Base-by-base conservation (phyloP, 2,888 invertebrate species). In the Nomada lathburiana region DNA sequence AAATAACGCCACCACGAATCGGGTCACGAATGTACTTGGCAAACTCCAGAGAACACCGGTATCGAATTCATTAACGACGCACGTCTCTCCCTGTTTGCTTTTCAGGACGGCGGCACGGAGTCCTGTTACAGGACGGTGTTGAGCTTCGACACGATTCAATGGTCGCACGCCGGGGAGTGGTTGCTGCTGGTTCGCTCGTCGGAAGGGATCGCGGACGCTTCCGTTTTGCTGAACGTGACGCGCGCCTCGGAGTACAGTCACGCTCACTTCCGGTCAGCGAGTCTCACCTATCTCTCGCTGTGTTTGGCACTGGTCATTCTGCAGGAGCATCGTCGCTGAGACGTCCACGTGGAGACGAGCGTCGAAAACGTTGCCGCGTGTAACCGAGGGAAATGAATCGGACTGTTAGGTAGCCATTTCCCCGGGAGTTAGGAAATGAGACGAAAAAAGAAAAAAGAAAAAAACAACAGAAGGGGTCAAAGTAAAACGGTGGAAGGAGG, bases 101-200 rank as follows among this genome's bases (percentile, higher is more conserved):
- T 95, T 47, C 94, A 96, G 96, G 95, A 95, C 89, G 94, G 95
- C 44, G 94, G 95, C 84, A 95, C 95, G 83, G 94, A 95, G 68
- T 94, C 95, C 88, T 96, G 96, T 93, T 95, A 95, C 92, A 94
- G 95, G 92, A 95, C 96, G 79, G 94, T 95, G 77, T 93, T 96
- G 86, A 95, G 95, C 85, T 95, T 96, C 87, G 94, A 95, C 65
- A 94, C 94, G 88, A 95, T 96, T 64, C 94, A 95, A 73, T 94
- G 94, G 77, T 94, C 94, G 53, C 96, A 96, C 92, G 94, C 95
- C 18, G 96, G 96, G 42, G 96, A 96, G 92, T 96, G 96, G 94
- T 94, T 95, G 84, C 94, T 96, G 85, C 93, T 96, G 82, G 96
- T 96, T 47, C 95, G 95, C 87, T 96, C 96, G 70, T 93, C 95